Conservation (phyloP, 2,113 vertebrate species). For the Oxygymnocypris stewartii region DNA sequence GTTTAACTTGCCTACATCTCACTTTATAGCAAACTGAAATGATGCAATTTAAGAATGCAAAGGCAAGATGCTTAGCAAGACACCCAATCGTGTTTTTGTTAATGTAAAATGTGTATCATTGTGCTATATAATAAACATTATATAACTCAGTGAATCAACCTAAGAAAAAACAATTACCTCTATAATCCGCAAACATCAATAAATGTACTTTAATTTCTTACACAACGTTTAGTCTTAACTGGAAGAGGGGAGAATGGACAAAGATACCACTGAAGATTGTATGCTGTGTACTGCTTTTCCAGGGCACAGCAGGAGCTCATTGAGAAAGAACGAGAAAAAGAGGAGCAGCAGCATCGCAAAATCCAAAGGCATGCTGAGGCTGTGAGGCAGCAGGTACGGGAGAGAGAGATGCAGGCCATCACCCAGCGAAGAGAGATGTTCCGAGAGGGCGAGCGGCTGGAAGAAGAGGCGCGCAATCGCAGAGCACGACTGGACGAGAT, state of each 20-base stretch:
- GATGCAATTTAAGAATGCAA: too few species aligned
- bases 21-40: too few species aligned
- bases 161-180: background rate
- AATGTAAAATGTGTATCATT: background rate
- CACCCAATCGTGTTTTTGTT: too few species aligned
- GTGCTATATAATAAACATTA: background rate
- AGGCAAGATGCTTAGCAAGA: too few species aligned
- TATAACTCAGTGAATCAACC: background rate
- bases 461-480: conserved; percentile 73
- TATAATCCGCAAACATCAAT: background rate
- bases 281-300: conserved; percentile 21
- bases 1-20: too few species aligned
- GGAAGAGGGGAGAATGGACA: background rate
- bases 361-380: conserved; percentile 62
- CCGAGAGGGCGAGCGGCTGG: conserved; percentile 72
- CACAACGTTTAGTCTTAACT: background rate
- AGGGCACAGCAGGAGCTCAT: conserved; percentile 77
- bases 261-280: background rate
- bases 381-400: conserved; percentile 79
- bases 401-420: conserved; percentile 71
- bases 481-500: conserved; percentile 73
- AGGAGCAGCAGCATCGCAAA: conserved; percentile 67
- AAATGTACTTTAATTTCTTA: background rate
- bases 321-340: conserved; percentile 71
- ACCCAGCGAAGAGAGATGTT: conserved; percentile 69